Conservation (phyloP, 2,113 vertebrate species). For the Hoplias malabaricus region DNA sequence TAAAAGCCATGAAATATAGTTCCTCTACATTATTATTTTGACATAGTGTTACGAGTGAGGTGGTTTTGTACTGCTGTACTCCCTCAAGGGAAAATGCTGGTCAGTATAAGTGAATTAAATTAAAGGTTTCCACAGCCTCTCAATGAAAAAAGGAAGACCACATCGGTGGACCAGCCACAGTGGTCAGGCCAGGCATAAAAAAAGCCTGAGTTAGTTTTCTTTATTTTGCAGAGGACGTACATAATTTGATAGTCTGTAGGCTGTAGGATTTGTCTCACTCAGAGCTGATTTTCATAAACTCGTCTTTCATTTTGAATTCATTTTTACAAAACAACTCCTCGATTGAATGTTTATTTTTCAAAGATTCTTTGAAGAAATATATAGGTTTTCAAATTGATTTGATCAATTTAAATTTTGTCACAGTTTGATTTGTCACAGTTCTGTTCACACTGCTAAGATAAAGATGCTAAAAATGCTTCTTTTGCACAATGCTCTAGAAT, state of each 20-base stretch:
- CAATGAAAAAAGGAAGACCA: conserved; percentile 62
- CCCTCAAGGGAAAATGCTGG: conserved; percentile 33
- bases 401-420: no score
- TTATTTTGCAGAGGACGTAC: conserved; percentile 59
- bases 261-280: conserved; percentile 45
- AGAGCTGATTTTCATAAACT: not conserved
- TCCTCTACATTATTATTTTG: conserved; percentile 28
- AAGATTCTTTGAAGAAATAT: no score
- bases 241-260: conserved; percentile 47
- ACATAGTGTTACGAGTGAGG: conserved; percentile 14
- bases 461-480: not conserved
- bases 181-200: conserved; percentile 63
- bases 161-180: conserved; percentile 64
- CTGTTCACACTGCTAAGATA: no score
- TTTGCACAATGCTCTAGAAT: not conserved
- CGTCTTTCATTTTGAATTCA: no score
- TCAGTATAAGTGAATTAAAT: conserved; percentile 54
- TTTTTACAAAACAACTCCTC: no score
- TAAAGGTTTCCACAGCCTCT: conserved; percentile 55
- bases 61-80: conserved; percentile 18
- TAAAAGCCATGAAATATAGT: conserved; percentile 19
- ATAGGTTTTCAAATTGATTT: no score
- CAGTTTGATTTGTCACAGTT: not conserved
- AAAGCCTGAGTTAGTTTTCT: conserved; percentile 63
- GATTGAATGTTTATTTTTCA: no score